Evolutionary conservation across 1,140 invertebrate genomes (phyloP), one percentile per base, ranked within the genome.

Genomic region (Euborellia annulipes): DNA sequence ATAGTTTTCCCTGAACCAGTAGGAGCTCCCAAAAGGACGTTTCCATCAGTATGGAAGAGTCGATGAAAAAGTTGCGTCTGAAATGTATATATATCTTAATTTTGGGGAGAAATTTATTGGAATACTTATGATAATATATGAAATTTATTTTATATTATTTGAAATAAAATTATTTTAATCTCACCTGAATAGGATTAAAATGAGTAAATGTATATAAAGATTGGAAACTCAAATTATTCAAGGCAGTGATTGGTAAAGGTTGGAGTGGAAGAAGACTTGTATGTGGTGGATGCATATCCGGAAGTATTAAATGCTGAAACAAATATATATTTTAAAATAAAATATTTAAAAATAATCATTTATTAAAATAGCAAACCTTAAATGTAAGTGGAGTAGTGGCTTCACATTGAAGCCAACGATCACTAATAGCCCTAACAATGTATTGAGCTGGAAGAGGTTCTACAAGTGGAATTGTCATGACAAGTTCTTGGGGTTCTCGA

Each of bases 1-100:
- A 98, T 90, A 0, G 96, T 99, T 72, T 99, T 99, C 38, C 96
- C 96, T 0, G 93, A 98, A 3, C 94, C 94, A 3, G 96, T 99
- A 0, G 96, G 96, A 1, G 96, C 95, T 2, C 96, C 95, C 9
- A 99, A 65, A 1, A 99, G 66, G 3, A 95, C 82, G 62, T 98
- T 98, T 50, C 80, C 75, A 58, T 98, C 90, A 0, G 89, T 93
- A 61, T 98, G 82, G 64, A 96, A 98, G 0, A 98, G 67, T 50
- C 85, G 85, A 63, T 97, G 90, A 62, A 98, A 98, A 36, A 98
- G 85, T 68, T 99, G 96, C 3, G 94, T 98, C 65, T 99, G 23
- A 27, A 27, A 27, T 6, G 11, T 6, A 27, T 27, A 27, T 11
- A 27, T 27, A 27, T 4, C 11, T 27, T 27, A 27, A 6, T 27